These are phyloP conservation scores for Hoplias malabaricus DNA, from an alignment of 2,113 vertebrate genomes.

Conservation along the genomic window DNA sequence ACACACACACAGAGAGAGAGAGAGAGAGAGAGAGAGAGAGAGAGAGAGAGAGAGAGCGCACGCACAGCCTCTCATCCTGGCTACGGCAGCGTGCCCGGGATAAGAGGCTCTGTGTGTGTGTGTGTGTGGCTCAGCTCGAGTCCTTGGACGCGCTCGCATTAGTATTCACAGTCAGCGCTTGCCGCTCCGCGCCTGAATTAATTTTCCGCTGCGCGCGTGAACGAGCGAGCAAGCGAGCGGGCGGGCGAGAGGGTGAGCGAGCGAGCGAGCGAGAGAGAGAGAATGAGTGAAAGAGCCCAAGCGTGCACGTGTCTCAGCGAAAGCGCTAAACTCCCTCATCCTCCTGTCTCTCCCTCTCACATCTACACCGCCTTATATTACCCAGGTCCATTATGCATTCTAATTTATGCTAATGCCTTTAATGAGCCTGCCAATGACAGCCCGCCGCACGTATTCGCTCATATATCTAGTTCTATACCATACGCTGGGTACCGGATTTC, in stretches of 20 bases:
- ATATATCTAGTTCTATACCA: no score
- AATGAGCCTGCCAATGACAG: not conserved
- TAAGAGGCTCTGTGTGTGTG: constrained; percentile 8
- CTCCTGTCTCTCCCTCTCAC: not conserved
- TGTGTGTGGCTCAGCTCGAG: constrained; percentile 15
- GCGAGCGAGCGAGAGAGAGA: no score
- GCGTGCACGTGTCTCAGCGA: constrained; percentile 20
- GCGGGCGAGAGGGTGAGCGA: constrained; percentile 1
- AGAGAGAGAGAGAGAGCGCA: constrained; percentile 28
- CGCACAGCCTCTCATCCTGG: constrained; percentile 9
- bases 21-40: not conserved
- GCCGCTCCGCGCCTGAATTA: constrained; percentile 54
- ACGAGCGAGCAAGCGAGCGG: constrained; percentile 30
- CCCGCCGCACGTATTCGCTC: not conserved
- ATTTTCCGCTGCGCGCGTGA: constrained; percentile 46
- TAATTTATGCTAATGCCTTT: not conserved
- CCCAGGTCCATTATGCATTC: not conserved
- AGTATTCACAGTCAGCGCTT: constrained; percentile 52
- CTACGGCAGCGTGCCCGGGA: not conserved
- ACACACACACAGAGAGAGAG: constrained; percentile 18
- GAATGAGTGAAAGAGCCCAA: no score
- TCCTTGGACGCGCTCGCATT: constrained; percentile 52
- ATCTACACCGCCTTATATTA: not conserved
- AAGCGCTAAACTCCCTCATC: not conserved
- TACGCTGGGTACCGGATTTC: no score